Conservation (phyloP, 2,113 vertebrate genomes). For the Ascaphus truei region DNA sequence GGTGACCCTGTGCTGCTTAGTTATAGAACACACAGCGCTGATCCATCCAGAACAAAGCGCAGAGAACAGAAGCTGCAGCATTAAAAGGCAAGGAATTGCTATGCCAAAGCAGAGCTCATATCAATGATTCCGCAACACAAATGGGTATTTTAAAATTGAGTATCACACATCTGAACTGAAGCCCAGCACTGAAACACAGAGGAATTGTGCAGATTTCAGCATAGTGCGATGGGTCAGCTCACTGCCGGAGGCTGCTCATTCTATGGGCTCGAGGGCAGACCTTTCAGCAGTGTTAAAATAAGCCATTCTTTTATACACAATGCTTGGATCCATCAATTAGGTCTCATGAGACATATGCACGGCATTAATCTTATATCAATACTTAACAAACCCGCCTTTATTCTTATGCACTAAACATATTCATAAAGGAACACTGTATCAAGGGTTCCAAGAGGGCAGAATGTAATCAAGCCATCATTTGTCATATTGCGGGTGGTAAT, state of each 20-base stretch:
- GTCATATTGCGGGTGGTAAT: too few relatives aligned
- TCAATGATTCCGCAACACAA: too few relatives aligned
- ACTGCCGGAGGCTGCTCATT: not conserved
- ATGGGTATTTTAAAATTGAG: too few relatives aligned
- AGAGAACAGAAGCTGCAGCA: too few relatives aligned
- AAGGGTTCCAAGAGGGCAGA: not conserved
- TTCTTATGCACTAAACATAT: not conserved
- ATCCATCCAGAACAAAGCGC: too few relatives aligned
- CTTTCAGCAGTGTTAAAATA: not conserved
- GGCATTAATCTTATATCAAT: not conserved
- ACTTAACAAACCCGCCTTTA: not conserved
- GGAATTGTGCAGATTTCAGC: too few relatives aligned
- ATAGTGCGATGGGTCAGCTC: not conserved
- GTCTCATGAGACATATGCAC: not conserved
- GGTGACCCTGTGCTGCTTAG: too few relatives aligned
- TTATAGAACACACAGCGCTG: too few relatives aligned
- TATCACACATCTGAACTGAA: too few relatives aligned
- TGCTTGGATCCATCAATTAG: not conserved
- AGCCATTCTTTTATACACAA: conserved; percentile 3
- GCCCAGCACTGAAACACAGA: too few relatives aligned
- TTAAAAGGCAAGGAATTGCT: too few relatives aligned
- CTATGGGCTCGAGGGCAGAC: not conserved
- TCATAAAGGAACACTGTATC: not conserved
- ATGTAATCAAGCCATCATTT: not conserved
- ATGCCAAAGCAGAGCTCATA: too few relatives aligned